phyloP scores from a whole-genome alignment of 2,888 invertebrate genomes.

The Aproaerema taeniolella region DNA sequence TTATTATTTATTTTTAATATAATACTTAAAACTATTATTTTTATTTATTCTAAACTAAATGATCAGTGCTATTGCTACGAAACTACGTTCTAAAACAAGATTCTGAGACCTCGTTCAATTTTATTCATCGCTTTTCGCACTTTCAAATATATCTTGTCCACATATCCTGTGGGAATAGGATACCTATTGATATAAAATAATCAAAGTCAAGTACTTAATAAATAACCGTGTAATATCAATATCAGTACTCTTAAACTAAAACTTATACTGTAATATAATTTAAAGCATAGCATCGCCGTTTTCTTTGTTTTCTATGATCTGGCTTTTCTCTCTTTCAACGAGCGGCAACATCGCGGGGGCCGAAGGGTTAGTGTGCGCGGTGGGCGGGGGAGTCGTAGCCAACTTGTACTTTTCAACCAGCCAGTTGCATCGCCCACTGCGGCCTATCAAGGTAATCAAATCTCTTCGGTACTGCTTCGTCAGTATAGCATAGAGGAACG shows the following conservation, averaged over 20 bases:
- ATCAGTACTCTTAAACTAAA: constrained; percentile 21
- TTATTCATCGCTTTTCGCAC: no score
- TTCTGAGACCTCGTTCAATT: no score
- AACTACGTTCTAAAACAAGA: no score
- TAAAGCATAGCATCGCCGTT: constrained; percentile 53
- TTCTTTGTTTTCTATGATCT: constrained; percentile 49
- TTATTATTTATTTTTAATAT: neutral
- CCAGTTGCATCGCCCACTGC: constrained; percentile 74
- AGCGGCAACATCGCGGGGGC: constrained; percentile 53
- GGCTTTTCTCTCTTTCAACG: constrained; percentile 52
- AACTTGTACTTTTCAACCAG: constrained; percentile 57
- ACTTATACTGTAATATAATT: no score
- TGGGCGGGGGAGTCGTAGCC: constrained; percentile 59
- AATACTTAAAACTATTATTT: no score
- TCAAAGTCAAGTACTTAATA: constrained; percentile 38
- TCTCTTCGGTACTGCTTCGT: constrained; percentile 92
- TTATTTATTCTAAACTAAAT: no score
- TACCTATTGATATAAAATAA: no score
- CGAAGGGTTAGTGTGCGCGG: constrained; percentile 61
- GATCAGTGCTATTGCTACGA: no score
- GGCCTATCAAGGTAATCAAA: constrained; percentile 80
- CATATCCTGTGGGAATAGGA: no score
- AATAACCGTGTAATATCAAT: constrained; percentile 53
- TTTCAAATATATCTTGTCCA: no score
- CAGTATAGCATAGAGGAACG: constrained; percentile 93